A percentile compares a stretch with the other conserved stretches of the same genome.
These are phyloP conservation scores for Macrocentrus cingulum DNA, from an alignment of 1,140 invertebrate genomes.

Conservation along the genomic window DNA sequence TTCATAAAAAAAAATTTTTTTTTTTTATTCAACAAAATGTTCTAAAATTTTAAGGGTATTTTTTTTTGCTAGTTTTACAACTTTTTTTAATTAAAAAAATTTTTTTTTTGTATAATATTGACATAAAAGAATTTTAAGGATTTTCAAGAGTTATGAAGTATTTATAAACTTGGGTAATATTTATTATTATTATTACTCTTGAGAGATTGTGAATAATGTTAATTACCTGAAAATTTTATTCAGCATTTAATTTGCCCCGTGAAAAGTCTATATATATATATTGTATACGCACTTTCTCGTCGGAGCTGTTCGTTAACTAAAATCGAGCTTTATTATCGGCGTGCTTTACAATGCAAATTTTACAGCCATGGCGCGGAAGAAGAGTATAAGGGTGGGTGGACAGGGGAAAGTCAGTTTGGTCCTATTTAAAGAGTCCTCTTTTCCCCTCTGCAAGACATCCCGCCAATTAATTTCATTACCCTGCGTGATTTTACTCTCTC, in stretches of 20 bases:
- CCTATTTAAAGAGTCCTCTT: slow-evolving; percentile 36
- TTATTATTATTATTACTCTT: too few relatives aligned
- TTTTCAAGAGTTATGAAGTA: not conserved
- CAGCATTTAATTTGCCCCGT: slow-evolving; percentile 10
- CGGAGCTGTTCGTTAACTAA: slow-evolving; percentile 29
- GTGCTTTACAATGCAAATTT: slow-evolving; percentile 47
- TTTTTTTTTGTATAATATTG: not conserved
- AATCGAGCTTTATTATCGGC: slow-evolving; percentile 33
- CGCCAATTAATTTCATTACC: slow-evolving; percentile 52
- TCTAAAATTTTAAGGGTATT: not conserved
- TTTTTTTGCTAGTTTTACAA: too few relatives aligned
- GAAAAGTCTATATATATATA: not conserved
- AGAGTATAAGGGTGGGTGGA: slow-evolving; percentile 6
- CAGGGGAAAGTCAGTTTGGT: not conserved
- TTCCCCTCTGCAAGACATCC: slow-evolving; percentile 32
- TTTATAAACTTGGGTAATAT: slow-evolving; percentile 6
- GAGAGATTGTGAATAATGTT: slow-evolving; percentile 16
- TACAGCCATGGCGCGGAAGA: not conserved
- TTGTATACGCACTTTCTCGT: not conserved
- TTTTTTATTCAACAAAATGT: slow-evolving; percentile 10
- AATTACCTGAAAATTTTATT: slow-evolving; percentile 26
- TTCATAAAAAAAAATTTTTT: not conserved
- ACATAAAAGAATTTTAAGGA: too few relatives aligned
- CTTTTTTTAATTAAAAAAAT: slow-evolving; percentile 25
- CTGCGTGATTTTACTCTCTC: slow-evolving; percentile 16